Conservation (phyloP, 64 coral and sea anemone genomes). For the Dendrophyllia cribrosa region DNA sequence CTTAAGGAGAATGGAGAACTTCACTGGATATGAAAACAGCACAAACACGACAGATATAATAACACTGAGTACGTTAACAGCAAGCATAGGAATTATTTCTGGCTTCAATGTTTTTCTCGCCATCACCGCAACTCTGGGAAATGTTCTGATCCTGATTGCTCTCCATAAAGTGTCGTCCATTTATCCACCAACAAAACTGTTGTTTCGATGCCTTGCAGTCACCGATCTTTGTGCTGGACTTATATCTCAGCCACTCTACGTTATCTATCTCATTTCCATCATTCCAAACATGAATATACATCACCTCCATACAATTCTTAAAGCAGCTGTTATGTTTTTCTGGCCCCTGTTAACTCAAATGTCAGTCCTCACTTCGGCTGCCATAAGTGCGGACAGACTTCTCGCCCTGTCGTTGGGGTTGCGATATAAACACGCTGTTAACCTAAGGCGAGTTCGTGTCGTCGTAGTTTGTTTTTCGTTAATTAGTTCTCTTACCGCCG, state of each 20-base stretch:
- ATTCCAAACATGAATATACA: background rate
- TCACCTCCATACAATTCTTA: too few species aligned
- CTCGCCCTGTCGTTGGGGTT: background rate
- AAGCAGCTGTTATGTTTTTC: background rate
- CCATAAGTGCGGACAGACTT: background rate
- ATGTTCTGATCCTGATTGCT: background rate
- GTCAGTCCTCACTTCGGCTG: background rate
- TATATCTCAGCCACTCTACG: background rate
- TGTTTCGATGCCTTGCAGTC: slow-evolving; percentile 18
- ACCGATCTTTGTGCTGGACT: background rate
- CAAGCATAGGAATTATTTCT: background rate
- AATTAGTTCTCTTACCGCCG: background rate
- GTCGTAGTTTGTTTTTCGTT: background rate
- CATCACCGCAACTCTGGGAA: background rate
- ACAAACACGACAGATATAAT: too few species aligned
- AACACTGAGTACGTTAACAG: background rate
- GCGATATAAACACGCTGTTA: background rate
- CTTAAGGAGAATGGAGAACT: too few species aligned
- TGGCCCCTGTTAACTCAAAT: background rate
- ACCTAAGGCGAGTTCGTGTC: background rate
- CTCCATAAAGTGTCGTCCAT: background rate
- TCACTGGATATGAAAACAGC: too few species aligned
- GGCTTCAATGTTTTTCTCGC: background rate
- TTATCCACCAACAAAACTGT: slow-evolving; percentile 29
- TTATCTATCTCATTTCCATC: too few species aligned